Conservation (phyloP, 2,888 invertebrate genomes). For the Luperina testacea region DNA sequence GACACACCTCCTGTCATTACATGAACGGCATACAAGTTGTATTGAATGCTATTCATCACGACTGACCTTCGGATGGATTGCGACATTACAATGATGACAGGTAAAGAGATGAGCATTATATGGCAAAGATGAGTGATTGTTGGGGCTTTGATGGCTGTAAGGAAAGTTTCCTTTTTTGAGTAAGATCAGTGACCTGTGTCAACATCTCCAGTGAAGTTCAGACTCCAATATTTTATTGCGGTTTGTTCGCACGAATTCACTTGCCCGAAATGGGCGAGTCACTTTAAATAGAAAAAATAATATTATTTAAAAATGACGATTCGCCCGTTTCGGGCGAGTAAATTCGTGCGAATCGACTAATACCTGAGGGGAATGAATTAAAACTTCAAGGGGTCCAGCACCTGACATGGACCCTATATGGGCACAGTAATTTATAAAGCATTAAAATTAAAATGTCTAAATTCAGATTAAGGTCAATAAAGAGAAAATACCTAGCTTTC, state of each 20-base stretch:
- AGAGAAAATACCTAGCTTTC: too few species aligned
- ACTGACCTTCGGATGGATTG: conserved; percentile 40
- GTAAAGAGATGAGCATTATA: conserved; percentile 17
- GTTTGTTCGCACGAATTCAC: too few species aligned
- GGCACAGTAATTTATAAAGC: not conserved
- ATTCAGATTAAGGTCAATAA: too few species aligned
- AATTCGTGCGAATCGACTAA: too few species aligned
- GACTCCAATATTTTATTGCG: not conserved
- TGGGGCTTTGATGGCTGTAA: not conserved
- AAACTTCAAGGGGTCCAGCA: not conserved
- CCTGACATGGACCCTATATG: not conserved
- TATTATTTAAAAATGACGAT: too few species aligned
- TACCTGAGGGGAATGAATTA: too few species aligned
- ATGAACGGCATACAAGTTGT: conserved; percentile 25
- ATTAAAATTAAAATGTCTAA: not conserved
- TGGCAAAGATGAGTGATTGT: conserved; percentile 3
- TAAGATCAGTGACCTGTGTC: conserved; percentile 19
- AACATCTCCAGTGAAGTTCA: not conserved
- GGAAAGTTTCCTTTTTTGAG: not conserved
- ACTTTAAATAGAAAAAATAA: too few species aligned
- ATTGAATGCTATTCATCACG: conserved; percentile 44
- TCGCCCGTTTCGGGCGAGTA: too few species aligned
- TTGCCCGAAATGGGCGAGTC: too few species aligned
- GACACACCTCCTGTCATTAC: conserved; percentile 45
- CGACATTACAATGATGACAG: conserved; percentile 28